A percentile compares a stretch with the other conserved stretches of the same genome.
phyloP scores from a whole-genome alignment of 2,888 invertebrate species.

The Blomia tropicalis region DNA sequence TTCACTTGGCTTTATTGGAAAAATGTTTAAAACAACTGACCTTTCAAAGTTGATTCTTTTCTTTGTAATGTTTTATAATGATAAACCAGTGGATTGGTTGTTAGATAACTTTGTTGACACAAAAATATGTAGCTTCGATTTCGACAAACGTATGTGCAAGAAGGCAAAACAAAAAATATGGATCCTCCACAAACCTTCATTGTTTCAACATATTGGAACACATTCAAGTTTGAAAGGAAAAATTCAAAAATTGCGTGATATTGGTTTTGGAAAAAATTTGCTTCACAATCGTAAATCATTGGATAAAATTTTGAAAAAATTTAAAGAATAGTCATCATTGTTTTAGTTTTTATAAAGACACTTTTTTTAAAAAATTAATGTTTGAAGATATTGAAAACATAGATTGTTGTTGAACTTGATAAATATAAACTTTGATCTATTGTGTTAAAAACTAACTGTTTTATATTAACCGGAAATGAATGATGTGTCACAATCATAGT shows the following conservation, averaged over 20 bases:
- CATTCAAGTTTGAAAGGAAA: slow-evolving; percentile 89
- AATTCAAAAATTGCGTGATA: slow-evolving; percentile 85
- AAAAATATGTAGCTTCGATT: slow-evolving; percentile 55
- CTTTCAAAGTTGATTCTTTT: slow-evolving; percentile 72
- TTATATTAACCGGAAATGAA: too few species aligned
- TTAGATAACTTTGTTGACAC: slow-evolving; percentile 73
- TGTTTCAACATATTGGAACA: slow-evolving; percentile 88
- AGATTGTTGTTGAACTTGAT: too few species aligned
- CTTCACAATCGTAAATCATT: too few species aligned
- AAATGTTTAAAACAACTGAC: slow-evolving; percentile 72
- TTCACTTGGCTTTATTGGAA: slow-evolving; percentile 74
- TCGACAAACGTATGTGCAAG: slow-evolving; percentile 59
- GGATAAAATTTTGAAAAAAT: too few species aligned
- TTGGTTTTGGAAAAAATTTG: slow-evolving; percentile 73
- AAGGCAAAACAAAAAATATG: slow-evolving; percentile 58
- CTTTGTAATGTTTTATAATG: slow-evolving; percentile 82
- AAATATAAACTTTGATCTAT: too few species aligned
- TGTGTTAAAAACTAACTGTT: too few species aligned
- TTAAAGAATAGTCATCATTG: too few species aligned
- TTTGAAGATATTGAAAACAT: too few species aligned
- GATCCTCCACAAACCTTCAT: slow-evolving; percentile 68
- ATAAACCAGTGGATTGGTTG: slow-evolving; percentile 94
- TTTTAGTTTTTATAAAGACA: too few species aligned
- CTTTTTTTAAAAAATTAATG: too few species aligned
- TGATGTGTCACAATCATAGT: too few species aligned